Evolutionary conservation across 2,113 vertebrate species (phyloP).

Genomic region (Hypocryptadius cinnamomeus): DNA sequence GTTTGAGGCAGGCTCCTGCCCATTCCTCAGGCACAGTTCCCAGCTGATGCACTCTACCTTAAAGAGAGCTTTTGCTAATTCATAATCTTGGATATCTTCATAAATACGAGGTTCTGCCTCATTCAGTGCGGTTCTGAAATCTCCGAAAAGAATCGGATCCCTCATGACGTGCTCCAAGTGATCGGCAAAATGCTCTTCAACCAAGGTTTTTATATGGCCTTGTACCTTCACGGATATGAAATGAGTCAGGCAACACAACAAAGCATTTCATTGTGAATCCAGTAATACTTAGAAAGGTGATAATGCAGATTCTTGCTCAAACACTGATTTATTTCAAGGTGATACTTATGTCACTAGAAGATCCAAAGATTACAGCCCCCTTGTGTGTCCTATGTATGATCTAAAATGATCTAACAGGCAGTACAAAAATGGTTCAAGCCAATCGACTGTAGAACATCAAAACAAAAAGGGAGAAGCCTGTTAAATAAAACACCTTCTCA

Average conservation of each 20-base stretch:
- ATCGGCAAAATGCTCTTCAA: constrained; percentile 74
- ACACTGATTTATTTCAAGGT: neutral
- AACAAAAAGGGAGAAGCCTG: neutral
- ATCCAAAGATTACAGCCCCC: neutral
- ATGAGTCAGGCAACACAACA: neutral
- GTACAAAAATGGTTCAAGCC: neutral
- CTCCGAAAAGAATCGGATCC: constrained; percentile 92
- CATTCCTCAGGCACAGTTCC: neutral
- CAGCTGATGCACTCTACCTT: constrained; percentile 69
- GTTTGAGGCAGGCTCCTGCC: neutral
- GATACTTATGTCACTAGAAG: neutral
- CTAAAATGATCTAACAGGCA: neutral
- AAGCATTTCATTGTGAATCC: neutral
- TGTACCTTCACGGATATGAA: constrained; percentile 76
- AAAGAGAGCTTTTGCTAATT: constrained; percentile 86
- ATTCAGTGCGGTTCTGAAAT: constrained; percentile 83
- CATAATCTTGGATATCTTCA: constrained; percentile 91
- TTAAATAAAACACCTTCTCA: neutral
- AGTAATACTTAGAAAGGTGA: neutral
- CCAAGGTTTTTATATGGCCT: constrained; percentile 73
- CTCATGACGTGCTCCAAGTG: constrained; percentile 76
- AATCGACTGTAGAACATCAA: neutral
- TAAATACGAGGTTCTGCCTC: constrained; percentile 84
- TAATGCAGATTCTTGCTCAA: neutral
- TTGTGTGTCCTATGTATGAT: neutral